phyloP scores from a whole-genome alignment of 1,140 invertebrate species.

The Papilio aristodemus region DNA sequence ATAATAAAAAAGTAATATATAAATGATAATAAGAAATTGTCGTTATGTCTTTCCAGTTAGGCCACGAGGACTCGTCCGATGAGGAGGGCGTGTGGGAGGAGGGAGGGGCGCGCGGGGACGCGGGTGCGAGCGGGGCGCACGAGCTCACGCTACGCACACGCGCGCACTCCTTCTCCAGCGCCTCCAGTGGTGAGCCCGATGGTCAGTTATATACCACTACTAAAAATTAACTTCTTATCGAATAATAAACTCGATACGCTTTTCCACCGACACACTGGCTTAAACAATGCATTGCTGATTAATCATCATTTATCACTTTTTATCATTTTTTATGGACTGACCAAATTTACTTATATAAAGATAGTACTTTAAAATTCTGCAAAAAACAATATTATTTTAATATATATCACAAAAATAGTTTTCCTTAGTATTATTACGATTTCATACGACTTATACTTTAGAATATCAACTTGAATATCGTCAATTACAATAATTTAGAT shows the following conservation, averaged over 20 bases:
- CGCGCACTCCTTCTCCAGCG: slow-evolving; percentile 81
- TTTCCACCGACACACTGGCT: neutral
- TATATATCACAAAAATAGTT: no score
- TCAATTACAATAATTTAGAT: no score
- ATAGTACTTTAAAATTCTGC: no score
- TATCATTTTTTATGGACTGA: no score
- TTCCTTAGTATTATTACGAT: no score
- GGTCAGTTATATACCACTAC: slow-evolving; percentile 41
- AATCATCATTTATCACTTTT: neutral
- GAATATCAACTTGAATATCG: no score
- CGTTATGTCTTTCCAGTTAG: slow-evolving; percentile 36
- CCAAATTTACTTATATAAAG: no score
- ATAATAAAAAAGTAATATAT: no score
- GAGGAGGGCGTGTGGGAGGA: slow-evolving; percentile 94
- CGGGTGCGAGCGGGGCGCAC: slow-evolving; percentile 39
- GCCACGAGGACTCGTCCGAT: slow-evolving; percentile 91
- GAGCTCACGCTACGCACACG: slow-evolving; percentile 52
- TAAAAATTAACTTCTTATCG: neutral
- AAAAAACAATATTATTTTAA: no score
- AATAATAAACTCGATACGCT: neutral
- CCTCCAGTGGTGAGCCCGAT: slow-evolving; percentile 84
- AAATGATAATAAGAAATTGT: no score
- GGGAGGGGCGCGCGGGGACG: slow-evolving; percentile 52
- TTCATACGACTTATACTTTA: no score
- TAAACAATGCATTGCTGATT: neutral